Evolutionary conservation across 2,113 vertebrate species (phyloP).

Genomic region (Copsychus sechellarum): DNA sequence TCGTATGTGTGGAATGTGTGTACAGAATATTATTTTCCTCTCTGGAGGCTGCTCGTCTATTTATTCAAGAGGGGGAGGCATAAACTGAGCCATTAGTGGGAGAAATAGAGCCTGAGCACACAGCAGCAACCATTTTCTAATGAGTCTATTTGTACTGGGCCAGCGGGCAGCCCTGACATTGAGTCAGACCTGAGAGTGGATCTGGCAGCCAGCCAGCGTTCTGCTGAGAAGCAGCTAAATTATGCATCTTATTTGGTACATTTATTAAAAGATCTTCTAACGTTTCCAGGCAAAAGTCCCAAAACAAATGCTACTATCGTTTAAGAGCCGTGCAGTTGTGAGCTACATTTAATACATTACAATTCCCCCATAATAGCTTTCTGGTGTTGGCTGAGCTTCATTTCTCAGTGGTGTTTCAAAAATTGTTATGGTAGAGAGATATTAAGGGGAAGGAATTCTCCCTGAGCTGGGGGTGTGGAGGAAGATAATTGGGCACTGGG

Average conservation of each 20-base stretch:
- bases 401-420: slow-evolving; percentile 43
- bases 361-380: slow-evolving; percentile 62
- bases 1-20: not conserved
- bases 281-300: slow-evolving; percentile 65
- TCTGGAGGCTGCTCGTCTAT: slow-evolving; percentile 3
- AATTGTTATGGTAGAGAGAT: slow-evolving; percentile 16
- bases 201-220: slow-evolving; percentile 29
- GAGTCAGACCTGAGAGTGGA: slow-evolving; percentile 37
- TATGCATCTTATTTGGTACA: slow-evolving; percentile 73
- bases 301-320: slow-evolving; percentile 68
- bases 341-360: slow-evolving; percentile 45
- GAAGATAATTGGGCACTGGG: not conserved
- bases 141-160: slow-evolving; percentile 59
- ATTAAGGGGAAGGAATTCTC: slow-evolving; percentile 27
- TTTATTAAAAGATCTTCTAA: slow-evolving; percentile 74
- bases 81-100: slow-evolving; percentile 49
- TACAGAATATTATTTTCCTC: not conserved
- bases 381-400: slow-evolving; percentile 60
- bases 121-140: slow-evolving; percentile 67
- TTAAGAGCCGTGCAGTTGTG: slow-evolving; percentile 54
- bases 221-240: slow-evolving; percentile 56
- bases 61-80: slow-evolving; percentile 36
- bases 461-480: not conserved
- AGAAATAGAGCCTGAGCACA: slow-evolving; percentile 54
- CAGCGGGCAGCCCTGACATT: slow-evolving; percentile 38